Evolutionary conservation across 2,797 vertebrate genomes (phyloP), one percentile per base, ranked within the genome.

Genomic region (Lagodon rhomboides): DNA sequence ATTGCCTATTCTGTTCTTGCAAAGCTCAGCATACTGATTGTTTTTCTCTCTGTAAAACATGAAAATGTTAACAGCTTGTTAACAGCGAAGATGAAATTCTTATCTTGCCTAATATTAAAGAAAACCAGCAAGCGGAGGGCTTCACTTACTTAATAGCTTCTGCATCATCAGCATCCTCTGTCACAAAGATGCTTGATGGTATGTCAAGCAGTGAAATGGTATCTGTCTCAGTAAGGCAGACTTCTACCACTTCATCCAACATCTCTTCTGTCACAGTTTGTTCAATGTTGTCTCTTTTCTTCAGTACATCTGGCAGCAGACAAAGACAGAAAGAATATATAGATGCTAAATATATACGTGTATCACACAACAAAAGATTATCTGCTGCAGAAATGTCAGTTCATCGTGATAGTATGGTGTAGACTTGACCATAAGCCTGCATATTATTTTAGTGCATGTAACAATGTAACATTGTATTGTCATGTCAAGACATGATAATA

Each of bases 181-280:
- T 96, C 77, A 96, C 10, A 30, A 89, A 71, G 20, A 84, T 80
- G 30, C 82, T 51, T 0, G 38, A 10, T 38, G 95, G 94, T 53
- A 97, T 79, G 44, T 97, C 92, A 77, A 98, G 82, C 18, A 97
- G 64, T 70, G 88, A 91, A 46, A 97, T 60, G 2, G 93, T 97
- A 66, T 97, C 95, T 0, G 97, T 96, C 90, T 97, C 97, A 0
- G 88, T 80, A 27, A 99, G 91, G 58, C 82, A 80, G 70, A 95
- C 73, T 25, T 96, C 81, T 61, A 96, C 76, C 0, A 25, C 70
- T 71, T 88, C 92, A 53, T 95, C 92, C 72, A 97, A 73, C 54
- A 95, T 94, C 43, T 95, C 92, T 59, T 96, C 93, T 30, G 86
- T 91, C 56, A 94, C 46, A 44, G 85, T 44, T 80, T 95, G 93